Percentiles rank a stretch among this genome's conserved stretches.
Evolutionary conservation across 2,113 vertebrate genomes (phyloP).

Genomic region (Platichthys stellatus): DNA sequence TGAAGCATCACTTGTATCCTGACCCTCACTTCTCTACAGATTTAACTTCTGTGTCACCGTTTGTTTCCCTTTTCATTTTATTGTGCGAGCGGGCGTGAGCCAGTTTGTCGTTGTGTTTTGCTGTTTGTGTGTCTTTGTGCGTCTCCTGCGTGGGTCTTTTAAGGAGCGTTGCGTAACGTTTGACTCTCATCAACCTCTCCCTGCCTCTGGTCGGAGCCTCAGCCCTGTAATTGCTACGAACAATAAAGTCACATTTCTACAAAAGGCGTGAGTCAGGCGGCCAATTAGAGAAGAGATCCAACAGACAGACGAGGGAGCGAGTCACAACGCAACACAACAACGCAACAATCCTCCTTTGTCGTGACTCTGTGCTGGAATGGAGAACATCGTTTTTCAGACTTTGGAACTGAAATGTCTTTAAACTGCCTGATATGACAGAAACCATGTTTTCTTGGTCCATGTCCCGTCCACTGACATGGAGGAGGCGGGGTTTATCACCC

Average conservation of each 20-base stretch:
- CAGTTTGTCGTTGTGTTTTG: not conserved
- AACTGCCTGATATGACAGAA: too few species aligned
- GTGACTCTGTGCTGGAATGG: not conserved
- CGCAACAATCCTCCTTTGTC: conserved; percentile 59
- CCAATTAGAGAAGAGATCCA: conserved; percentile 63
- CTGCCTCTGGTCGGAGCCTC: conserved; percentile 7
- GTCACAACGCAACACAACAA: conserved; percentile 36
- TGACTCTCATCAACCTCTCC: conserved; percentile 21
- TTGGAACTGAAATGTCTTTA: conserved; percentile 1
- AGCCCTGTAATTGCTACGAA: conserved; percentile 59
- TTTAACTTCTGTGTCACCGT: conserved; percentile 36
- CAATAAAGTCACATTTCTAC: conserved; percentile 53
- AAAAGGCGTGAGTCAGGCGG: conserved; percentile 60
- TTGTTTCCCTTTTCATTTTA: conserved; percentile 16
- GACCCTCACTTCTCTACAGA: conserved; percentile 43
- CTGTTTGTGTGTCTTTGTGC: not conserved
- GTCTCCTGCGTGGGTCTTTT: not conserved
- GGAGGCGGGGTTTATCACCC: too few species aligned
- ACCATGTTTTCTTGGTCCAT: too few species aligned
- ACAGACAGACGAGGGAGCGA: conserved; percentile 43
- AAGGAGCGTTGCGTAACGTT: conserved; percentile 13
- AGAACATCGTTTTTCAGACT: conserved; percentile 31
- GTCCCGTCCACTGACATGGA: too few species aligned
- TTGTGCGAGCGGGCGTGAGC: not conserved
- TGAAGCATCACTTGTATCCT: conserved; percentile 67